These are phyloP conservation scores for Phodopus roborovskii DNA, from an alignment of 2,113 vertebrate genomes.

Conservation along the genomic window DNA sequence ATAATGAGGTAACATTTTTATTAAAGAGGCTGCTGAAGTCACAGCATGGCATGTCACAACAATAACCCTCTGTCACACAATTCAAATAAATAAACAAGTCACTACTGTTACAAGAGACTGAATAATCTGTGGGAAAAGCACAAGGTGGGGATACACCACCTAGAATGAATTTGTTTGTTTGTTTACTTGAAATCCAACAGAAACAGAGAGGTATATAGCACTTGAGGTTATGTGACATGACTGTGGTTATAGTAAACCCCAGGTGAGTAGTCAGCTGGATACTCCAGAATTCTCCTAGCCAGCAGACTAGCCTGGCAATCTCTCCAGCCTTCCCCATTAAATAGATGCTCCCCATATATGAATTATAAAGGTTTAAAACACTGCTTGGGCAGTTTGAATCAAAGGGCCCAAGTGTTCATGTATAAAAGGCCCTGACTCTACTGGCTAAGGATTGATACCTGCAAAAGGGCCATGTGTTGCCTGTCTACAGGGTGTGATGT, in stretches of 20 bases:
- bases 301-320: accelerated
- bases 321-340: background rate
- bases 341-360: background rate
- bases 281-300: background rate
- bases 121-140: background rate
- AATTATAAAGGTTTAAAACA: background rate
- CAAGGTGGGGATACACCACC: background rate
- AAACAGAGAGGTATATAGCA: background rate
- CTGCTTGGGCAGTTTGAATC: background rate
- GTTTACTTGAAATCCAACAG: background rate
- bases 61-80: background rate
- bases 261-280: background rate
- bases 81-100: constrained; percentile 1
- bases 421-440: background rate
- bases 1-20: constrained; percentile 8
- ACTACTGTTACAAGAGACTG: background rate
- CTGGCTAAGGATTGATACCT: background rate
- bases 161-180: background rate
- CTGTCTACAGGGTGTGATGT: too few relatives aligned
- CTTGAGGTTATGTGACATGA: background rate
- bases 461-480: background rate
- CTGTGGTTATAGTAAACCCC: background rate
- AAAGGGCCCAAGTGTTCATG: background rate
- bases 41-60: background rate
- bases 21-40: background rate